Evolutionary conservation across 2,888 invertebrate species (phyloP), one percentile per base, ranked within the genome.

Genomic region (Agrochola macilenta): DNA sequence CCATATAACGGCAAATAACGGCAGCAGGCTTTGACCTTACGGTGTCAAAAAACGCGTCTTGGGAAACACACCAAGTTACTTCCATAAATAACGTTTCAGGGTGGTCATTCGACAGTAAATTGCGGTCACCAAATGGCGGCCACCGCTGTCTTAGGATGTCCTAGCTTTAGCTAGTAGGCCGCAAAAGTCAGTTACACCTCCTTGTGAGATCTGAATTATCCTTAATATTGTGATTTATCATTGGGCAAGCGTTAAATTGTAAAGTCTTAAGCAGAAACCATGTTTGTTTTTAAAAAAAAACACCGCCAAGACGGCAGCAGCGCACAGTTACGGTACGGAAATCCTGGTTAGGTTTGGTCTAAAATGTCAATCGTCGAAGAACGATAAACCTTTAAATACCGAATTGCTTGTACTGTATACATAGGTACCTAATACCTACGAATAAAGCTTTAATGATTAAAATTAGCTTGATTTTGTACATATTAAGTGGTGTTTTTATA

Each of bases 361-460:
- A 54, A 78, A 52, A 82, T 68, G 61, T 58, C 78, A 43, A 71
- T 83, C 58, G 43, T 9, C 12, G 61, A 63, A 76, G 69, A 68
- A n/a, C 14, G 14, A 60, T 65, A 69, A 43, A 70, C 26, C 2
- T 63, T 17, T 23, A 61, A 35, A 57, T 61, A 61, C 23, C 2
- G 5, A 64, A 75, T 68, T 46, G 2, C 35, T 54, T 74, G 11
- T 72, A 14, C 14, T 23, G 14, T 14, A 30, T n/a, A n/a, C n/a
- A n/a, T 9, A 20, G 43, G 12, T 43, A 12, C 4, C 2, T 39
- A 35, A 30, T 35, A 61, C 66, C 30, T 66, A 23, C 0, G 23
- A 68, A 35, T 52, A 52, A 1, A 57, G 11, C n/a, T 49, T 4
- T 61, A 46, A 57, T 49, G 20, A 35, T 39, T 72, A 11, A 5